Evolutionary conservation across 1,140 invertebrate species (phyloP), one percentile per base, ranked within the genome.

Genomic region (Lucilia cuprina): DNA sequence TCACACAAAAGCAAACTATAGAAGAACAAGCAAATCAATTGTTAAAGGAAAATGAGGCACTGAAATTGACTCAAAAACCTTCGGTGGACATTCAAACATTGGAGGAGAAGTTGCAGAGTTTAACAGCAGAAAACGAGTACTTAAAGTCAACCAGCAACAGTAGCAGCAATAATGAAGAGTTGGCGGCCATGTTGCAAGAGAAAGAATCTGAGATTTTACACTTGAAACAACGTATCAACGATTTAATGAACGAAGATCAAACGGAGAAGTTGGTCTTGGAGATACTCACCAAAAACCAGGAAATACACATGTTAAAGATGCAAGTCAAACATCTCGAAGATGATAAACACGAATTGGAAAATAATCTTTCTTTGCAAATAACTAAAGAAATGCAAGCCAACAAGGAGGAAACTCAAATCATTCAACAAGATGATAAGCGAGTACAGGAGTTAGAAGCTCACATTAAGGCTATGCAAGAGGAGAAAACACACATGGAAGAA

Each of bases 151-250:
- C 12, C 9, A 9, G 35, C 17, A 10, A 9, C 13, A 77, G 47
- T n/a, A 35, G 47, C 19, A 74, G n/a, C 83, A 13, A 35, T 82
- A 86, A 82, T 35, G 87, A 90, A 41, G 86, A 89, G 47, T 85
- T 87, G 21, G 65, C 85, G 50, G 86, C 88, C 17, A 65, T 86
- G 74, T 83, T 92, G 70, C 85, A 89, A 85, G 85, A 91, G 21
- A 89, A 89, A 75, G 86, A 92, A 84, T 85, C 88, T 0, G 91
- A 93, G 86, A 92, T 90, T 84, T 86, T 87, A 47, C 85, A 88
- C 30, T 85, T 93, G 14, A 90, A 93, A 85, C 88, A 92, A 85
- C 88, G 92, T 84, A 90, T 90, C 84, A 85, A 90, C 21, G 87
- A 91, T 75, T 87, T 93, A 60, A 90, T 89, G 88, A 87, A 88